Evolutionary conservation across 92 coral and sea anemone genomes (phyloP), one percentile per base, ranked within the genome.

Genomic region (Epizoanthus stellaris): DNA sequence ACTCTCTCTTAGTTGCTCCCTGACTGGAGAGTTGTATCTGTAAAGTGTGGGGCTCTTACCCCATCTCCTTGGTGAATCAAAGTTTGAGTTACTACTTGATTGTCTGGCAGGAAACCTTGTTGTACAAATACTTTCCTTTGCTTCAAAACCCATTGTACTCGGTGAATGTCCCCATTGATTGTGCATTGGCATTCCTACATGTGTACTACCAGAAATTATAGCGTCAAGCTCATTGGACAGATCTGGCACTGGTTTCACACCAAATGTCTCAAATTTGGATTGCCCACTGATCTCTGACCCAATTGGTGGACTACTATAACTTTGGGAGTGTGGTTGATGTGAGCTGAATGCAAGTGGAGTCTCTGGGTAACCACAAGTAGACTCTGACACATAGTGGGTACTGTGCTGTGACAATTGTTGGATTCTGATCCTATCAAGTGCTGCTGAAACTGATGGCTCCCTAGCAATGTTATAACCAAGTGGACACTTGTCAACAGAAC

Each of bases 361-460:
- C 23, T 16, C 67, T 19, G 60, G 7, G 40, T 52, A 23, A 40
- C 43, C 3, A 52, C 56, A 49, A 49, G 13, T 11, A 49, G 54
- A 1, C 11, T 49, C 11, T 8, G 54, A 49, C 54, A 49, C 11
- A 49, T 6, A 49, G 54, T 1, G 54, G 54, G 2, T 49, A 49
- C 54, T 11, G 2, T 16, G 62, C 6, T 70, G 23, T 40, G 42
- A 15, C 15, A 64, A 17, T 20, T 54, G 43, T 20, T 40, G 40
- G 57, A 2, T 7, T 49, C 72, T 79, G 59, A 79, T 64, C 23
- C 56, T 52, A 30, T 79, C 83, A 62, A 79, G 83, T 62, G 72
- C 83, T 40, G 45, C 60, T 6, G 83, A 59, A 79, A 79, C 72
- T 63, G 83, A 79, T 1, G 83, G 72, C 53, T 63, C 83, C 72